A percentile compares a stretch with the other conserved stretches of the same genome.
These are phyloP conservation scores for Porphyrio hochstetteri DNA, from an alignment of 2,113 vertebrate species.

Conservation along the genomic window DNA sequence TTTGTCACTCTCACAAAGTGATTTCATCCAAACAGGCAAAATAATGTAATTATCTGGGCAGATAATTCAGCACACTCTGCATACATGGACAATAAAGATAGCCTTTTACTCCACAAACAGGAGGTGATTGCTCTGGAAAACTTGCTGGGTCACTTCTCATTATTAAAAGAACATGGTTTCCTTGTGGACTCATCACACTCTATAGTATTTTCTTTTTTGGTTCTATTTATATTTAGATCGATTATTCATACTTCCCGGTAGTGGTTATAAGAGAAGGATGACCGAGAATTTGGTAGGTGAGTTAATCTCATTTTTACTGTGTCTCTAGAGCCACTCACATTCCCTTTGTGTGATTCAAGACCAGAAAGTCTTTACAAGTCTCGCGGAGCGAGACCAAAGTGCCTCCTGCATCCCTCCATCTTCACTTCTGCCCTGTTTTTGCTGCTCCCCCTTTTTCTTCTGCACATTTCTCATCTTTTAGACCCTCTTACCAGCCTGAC, in stretches of 20 bases:
- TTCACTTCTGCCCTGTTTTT: neutral
- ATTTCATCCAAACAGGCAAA: slow-evolving; percentile 27
- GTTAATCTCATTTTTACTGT: slow-evolving; percentile 49
- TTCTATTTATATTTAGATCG: slow-evolving; percentile 43
- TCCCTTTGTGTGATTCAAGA: neutral
- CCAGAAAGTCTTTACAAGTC: neutral
- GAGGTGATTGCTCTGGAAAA: neutral
- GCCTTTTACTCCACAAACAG: neutral
- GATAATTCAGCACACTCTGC: neutral
- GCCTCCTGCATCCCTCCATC: neutral
- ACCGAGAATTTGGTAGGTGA: slow-evolving; percentile 35
- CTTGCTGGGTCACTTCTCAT: neutral
- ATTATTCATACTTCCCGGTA: slow-evolving; percentile 39
- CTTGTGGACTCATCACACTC: neutral
- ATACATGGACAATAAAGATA: neutral
- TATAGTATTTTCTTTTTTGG: slow-evolving; percentile 40
- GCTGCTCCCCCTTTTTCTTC: neutral
- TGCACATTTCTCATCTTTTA: neutral
- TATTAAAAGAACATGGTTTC: slow-evolving; percentile 40
- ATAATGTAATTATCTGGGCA: slow-evolving; percentile 33
- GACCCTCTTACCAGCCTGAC: neutral
- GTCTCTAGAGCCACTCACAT: slow-evolving; percentile 37
- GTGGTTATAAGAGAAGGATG: slow-evolving; percentile 17
- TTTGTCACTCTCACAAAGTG: slow-evolving; percentile 39
- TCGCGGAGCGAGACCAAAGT: neutral